Conservation (phyloP, 1,140 invertebrate species). For the Bombus fervidus region DNA sequence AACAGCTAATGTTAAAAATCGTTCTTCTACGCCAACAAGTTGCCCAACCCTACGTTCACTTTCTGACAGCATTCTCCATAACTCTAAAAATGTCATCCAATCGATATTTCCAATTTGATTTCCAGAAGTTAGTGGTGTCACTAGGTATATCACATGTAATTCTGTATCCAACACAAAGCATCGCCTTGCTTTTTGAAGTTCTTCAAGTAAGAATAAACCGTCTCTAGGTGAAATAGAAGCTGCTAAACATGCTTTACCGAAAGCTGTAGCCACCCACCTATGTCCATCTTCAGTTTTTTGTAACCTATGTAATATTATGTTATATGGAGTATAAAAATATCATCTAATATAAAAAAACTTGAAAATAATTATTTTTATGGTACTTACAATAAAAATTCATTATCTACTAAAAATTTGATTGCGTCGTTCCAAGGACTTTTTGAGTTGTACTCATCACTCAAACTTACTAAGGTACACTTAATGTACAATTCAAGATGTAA, state of each 20-base stretch:
- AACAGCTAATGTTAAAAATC: slow-evolving; percentile 92
- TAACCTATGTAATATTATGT: slow-evolving; percentile 55
- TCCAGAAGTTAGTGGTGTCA: slow-evolving; percentile 93
- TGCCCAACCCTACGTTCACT: slow-evolving; percentile 93
- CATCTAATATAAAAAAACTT: neutral
- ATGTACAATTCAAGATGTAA: slow-evolving; percentile 91
- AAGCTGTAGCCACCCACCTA: slow-evolving; percentile 90
- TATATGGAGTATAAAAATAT: neutral
- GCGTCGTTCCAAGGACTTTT: slow-evolving; percentile 82
- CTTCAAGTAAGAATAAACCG: slow-evolving; percentile 93
- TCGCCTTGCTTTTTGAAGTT: slow-evolving; percentile 94
- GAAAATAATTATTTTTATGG: neutral
- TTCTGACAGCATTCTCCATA: slow-evolving; percentile 92
- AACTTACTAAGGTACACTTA: slow-evolving; percentile 87
- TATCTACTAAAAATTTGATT: slow-evolving; percentile 83
- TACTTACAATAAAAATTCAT: slow-evolving; percentile 83
- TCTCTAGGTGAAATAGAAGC: slow-evolving; percentile 97
- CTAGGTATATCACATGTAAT: slow-evolving; percentile 96
- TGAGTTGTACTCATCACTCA: slow-evolving; percentile 66
- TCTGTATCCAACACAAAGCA: slow-evolving; percentile 97
- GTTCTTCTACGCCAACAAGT: slow-evolving; percentile 95
- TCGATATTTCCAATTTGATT: slow-evolving; percentile 91
- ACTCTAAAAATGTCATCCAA: slow-evolving; percentile 93
- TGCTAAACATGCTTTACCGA: slow-evolving; percentile 95
- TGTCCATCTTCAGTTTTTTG: slow-evolving; percentile 68